A percentile compares a stretch with the other conserved stretches of the same genome.
These are phyloP conservation scores for Sciaenops ocellatus DNA, from an alignment of 2,797 vertebrate species.

Conservation along the genomic window DNA sequence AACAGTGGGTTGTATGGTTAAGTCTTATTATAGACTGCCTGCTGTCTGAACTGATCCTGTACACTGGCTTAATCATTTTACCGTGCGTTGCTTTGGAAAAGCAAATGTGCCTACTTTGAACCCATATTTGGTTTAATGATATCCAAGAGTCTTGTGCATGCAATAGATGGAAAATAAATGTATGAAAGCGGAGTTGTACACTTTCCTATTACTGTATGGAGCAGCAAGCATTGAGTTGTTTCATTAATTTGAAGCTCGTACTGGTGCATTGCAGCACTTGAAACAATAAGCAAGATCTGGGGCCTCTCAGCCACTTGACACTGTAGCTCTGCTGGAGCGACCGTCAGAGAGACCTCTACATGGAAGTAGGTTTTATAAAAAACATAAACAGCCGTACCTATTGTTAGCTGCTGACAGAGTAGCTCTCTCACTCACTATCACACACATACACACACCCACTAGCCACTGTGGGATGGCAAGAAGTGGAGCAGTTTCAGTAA, in stretches of 20 bases:
- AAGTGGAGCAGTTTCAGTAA: slow-evolving; percentile 68
- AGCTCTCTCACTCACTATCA: slow-evolving; percentile 11
- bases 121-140: neutral
- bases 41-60: neutral
- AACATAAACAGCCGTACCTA: slow-evolving; percentile 46
- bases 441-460: neutral
- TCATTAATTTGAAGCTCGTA: slow-evolving; percentile 25
- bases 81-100: neutral
- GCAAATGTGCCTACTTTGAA: slow-evolving; percentile 6
- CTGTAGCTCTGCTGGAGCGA: slow-evolving; percentile 9
- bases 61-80: neutral
- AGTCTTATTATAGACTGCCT: neutral
- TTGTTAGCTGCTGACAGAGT: slow-evolving; percentile 40
- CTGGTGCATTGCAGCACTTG: slow-evolving; percentile 41
- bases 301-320: slow-evolving; percentile 46
- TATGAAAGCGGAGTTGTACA: neutral
- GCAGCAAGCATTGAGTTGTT: slow-evolving; percentile 17
- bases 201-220: neutral
- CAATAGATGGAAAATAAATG: slow-evolving; percentile 23
- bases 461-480: slow-evolving; percentile 50
- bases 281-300: slow-evolving; percentile 42
- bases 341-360: slow-evolving; percentile 33
- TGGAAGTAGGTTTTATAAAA: slow-evolving; percentile 48
- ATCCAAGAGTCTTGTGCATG: neutral
- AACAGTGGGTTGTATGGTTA: neutral